Conservation (phyloP, 2,888 invertebrate species). For the Incurvaria masculella region DNA sequence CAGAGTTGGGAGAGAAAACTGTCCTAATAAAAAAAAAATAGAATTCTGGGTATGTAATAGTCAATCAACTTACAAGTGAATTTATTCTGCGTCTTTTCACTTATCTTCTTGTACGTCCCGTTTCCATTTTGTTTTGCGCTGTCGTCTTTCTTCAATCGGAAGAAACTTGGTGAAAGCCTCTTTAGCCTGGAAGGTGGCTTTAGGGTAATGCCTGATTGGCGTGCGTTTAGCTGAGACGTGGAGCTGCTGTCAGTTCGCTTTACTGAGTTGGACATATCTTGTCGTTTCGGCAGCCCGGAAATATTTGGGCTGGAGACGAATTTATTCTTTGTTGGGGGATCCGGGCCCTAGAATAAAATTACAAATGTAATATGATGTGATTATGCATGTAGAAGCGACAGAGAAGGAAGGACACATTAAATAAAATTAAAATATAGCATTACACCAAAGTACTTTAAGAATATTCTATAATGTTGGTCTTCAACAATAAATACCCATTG, state of each 20-base stretch:
- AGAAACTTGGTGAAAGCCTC: constrained; percentile 35
- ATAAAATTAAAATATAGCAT: neutral
- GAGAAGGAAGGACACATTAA: neutral
- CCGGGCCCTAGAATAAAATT: constrained; percentile 27
- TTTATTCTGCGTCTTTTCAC: constrained; percentile 31
- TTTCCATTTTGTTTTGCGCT: constrained; percentile 17
- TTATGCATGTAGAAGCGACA: neutral
- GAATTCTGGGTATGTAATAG: too few species aligned
- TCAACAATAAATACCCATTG: too few species aligned
- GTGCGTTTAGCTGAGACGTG: constrained; percentile 28
- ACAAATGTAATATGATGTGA: neutral
- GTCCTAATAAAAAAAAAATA: neutral
- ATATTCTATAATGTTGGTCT: too few species aligned
- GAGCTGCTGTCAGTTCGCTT: constrained; percentile 35
- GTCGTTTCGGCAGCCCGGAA: constrained; percentile 24
- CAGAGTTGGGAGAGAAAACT: neutral
- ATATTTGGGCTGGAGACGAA: constrained; percentile 45
- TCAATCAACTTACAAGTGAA: constrained; percentile 8
- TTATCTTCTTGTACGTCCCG: constrained; percentile 19
- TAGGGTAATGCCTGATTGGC: constrained; percentile 18
- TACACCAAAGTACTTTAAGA: neutral
- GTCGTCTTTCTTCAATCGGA: constrained; percentile 28
- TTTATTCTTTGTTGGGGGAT: constrained; percentile 29
- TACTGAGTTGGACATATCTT: constrained; percentile 26
- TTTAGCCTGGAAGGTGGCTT: constrained; percentile 30